phyloP scores from a whole-genome alignment of 2,797 vertebrate genomes.

The Monodelphis domestica region DNA sequence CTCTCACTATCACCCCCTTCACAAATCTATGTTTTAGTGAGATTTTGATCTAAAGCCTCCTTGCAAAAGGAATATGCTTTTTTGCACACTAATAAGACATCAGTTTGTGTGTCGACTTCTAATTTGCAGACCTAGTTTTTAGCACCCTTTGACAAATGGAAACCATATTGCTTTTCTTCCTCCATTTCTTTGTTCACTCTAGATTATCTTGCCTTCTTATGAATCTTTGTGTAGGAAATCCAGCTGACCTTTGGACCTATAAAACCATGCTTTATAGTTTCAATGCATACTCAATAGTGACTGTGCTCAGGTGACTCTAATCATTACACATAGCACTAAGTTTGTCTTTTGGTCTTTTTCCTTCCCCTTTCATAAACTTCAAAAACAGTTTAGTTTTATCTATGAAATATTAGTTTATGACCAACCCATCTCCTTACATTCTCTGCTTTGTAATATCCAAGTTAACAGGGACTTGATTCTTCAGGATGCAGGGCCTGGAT shows the following conservation, averaged over 20 bases:
- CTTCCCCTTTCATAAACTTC: slow-evolving; percentile 32
- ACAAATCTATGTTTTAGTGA: neutral
- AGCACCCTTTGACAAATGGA: slow-evolving; percentile 43
- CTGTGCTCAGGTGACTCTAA: slow-evolving; percentile 16
- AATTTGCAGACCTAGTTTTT: neutral
- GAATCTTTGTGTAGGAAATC: slow-evolving; percentile 3
- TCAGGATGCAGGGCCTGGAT: slow-evolving; percentile 32
- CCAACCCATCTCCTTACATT: neutral
- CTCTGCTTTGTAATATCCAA: slow-evolving; percentile 39
- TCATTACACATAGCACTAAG: slow-evolving; percentile 21
- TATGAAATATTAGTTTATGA: slow-evolving; percentile 31
- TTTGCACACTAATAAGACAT: neutral
- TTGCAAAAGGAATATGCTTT: neutral
- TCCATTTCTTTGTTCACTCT: slow-evolving; percentile 25
- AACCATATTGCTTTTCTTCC: slow-evolving; percentile 10
- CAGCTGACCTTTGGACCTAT: slow-evolving; percentile 31
- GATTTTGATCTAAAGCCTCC: neutral
- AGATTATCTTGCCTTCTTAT: slow-evolving; percentile 36
- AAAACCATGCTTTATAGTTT: neutral
- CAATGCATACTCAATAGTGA: neutral
- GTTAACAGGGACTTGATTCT: slow-evolving; percentile 22
- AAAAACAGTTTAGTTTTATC: slow-evolving; percentile 47
- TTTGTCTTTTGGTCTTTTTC: slow-evolving; percentile 32
- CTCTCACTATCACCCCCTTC: neutral
- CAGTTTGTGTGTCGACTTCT: neutral